phyloP scores from a whole-genome alignment of 2,113 vertebrate species.

The Coregonus clupeaformis region DNA sequence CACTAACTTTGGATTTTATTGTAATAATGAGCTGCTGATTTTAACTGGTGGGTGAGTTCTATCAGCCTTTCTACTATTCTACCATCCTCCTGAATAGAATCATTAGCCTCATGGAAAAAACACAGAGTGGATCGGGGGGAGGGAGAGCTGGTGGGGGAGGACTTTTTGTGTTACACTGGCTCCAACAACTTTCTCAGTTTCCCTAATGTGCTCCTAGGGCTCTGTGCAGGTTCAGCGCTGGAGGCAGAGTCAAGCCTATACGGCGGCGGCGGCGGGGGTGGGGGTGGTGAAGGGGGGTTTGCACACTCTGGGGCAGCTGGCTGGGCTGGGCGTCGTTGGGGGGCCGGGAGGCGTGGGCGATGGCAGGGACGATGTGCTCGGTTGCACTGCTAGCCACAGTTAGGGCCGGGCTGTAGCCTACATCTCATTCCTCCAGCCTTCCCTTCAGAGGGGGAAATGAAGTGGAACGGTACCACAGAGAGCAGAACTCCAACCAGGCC shows the following conservation, averaged over 20 bases:
- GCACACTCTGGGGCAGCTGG: not conserved
- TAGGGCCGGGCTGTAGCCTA: too few species aligned
- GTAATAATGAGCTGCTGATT: slow-evolving; percentile 50
- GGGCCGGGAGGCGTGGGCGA: not conserved
- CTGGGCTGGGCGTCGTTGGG: not conserved
- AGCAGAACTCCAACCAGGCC: too few species aligned
- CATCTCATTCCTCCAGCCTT: too few species aligned
- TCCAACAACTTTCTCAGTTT: slow-evolving; percentile 50
- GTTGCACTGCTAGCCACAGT: too few species aligned
- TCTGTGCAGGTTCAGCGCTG: slow-evolving; percentile 13
- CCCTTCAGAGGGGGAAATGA: too few species aligned
- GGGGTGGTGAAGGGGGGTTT: not conserved
- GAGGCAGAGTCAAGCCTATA: slow-evolving; percentile 14
- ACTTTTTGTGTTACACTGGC: slow-evolving; percentile 38
- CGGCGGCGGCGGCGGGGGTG: not conserved
- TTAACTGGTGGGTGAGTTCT: slow-evolving; percentile 53
- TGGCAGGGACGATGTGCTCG: not conserved
- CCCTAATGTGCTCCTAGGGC: slow-evolving; percentile 41
- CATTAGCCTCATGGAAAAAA: slow-evolving; percentile 49
- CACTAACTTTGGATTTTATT: slow-evolving; percentile 49
- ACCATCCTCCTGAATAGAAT: slow-evolving; percentile 35
- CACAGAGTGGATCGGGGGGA: slow-evolving; percentile 47
- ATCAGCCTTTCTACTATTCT: slow-evolving; percentile 20
- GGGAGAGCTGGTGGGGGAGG: slow-evolving; percentile 28
- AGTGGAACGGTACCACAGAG: too few species aligned